These are phyloP conservation scores for Lacanobia wlatinum DNA, from an alignment of 2,888 invertebrate genomes.

Conservation along the genomic window DNA sequence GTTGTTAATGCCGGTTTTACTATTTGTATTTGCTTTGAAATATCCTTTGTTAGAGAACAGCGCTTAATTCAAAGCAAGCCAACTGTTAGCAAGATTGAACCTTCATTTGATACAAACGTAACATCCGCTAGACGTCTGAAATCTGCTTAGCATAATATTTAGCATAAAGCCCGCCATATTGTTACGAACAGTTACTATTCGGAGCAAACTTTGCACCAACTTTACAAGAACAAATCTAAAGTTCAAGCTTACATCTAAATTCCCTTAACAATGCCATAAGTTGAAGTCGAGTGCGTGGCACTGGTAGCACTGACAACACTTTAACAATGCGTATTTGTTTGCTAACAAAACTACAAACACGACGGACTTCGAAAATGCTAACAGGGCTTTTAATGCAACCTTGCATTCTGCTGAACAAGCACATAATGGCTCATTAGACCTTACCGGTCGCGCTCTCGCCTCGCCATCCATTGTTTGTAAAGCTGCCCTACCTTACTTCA, in stretches of 20 bases:
- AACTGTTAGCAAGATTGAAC: constrained; percentile 37
- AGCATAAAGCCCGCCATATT: constrained; percentile 32
- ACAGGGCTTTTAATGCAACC: constrained; percentile 74
- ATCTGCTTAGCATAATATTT: constrained; percentile 53
- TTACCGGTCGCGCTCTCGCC: constrained; percentile 79
- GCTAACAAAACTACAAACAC: constrained; percentile 71
- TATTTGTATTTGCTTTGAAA: constrained; percentile 42
- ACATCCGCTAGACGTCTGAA: constrained; percentile 33
- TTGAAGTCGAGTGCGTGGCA: constrained; percentile 60
- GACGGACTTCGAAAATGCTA: constrained; percentile 69
- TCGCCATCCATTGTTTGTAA: constrained; percentile 84
- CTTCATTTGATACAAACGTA: constrained; percentile 30
- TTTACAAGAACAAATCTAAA: constrained; percentile 41
- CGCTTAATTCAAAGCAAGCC: constrained; percentile 21
- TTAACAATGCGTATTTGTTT: constrained; percentile 70
- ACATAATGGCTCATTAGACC: constrained; percentile 88
- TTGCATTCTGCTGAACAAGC: constrained; percentile 74
- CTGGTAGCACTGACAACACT: constrained; percentile 60
- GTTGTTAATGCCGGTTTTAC: constrained; percentile 44
- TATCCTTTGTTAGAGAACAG: constrained; percentile 53
- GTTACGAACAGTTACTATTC: constrained; percentile 22
- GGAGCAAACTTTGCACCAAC: constrained; percentile 37
- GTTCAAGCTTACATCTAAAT: constrained; percentile 62
- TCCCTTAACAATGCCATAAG: constrained; percentile 63
- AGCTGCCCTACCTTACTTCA: constrained; percentile 80